A percentile compares a stretch with the other conserved stretches of the same genome.
phyloP scores from a whole-genome alignment of 1,140 invertebrate species.

The Papilio glaucus region DNA sequence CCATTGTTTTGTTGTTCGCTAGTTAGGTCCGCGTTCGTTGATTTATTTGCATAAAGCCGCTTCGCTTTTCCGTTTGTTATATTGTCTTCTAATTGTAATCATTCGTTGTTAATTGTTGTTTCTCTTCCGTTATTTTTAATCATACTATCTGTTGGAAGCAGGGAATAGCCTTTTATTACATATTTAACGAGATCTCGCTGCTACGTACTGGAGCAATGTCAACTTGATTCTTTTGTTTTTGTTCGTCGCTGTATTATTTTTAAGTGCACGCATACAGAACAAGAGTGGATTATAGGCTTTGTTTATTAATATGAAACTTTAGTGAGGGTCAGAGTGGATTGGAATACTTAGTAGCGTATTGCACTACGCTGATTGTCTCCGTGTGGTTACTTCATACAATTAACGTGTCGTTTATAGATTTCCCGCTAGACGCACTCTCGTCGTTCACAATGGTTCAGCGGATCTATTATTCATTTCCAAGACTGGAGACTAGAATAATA shows the following conservation, averaged over 20 bases:
- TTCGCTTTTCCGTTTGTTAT: slow-evolving; percentile 36
- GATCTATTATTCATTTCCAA: background rate
- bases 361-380: background rate
- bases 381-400: slow-evolving; percentile 5
- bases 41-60: slow-evolving; percentile 38
- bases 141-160: background rate
- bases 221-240: background rate
- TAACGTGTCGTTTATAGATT: slow-evolving; percentile 8
- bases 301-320: slow-evolving; percentile 10
- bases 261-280: background rate
- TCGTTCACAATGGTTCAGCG: background rate
- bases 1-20: slow-evolving; percentile 63
- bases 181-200: slow-evolving; percentile 27
- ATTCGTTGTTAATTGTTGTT: slow-evolving; percentile 31
- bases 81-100: slow-evolving; percentile 39
- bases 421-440: background rate
- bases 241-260: background rate
- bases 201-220: slow-evolving; percentile 2
- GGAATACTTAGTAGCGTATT: slow-evolving; percentile 7
- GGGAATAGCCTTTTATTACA: background rate
- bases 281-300: slow-evolving; percentile 4
- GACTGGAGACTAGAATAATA: background rate
- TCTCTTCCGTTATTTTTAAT: slow-evolving; percentile 31
- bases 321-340: slow-evolving; percentile 10
- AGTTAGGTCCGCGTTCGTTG: slow-evolving; percentile 45